Base-by-base conservation (phyloP, 2,888 invertebrate species). In the Merodon equestris region DNA sequence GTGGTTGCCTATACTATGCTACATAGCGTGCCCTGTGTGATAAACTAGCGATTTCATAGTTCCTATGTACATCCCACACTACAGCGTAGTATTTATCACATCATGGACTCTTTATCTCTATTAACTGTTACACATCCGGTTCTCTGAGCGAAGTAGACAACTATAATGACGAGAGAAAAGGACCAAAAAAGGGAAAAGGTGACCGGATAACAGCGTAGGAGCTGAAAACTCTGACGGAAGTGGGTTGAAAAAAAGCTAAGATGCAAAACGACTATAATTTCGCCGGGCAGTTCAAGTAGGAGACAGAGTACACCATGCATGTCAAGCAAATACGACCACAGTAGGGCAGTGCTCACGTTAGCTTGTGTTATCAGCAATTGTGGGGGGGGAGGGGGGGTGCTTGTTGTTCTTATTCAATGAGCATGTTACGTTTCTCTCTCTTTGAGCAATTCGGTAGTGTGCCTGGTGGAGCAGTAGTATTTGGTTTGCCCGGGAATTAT, bases 91-190 rank as follows among this genome's bases (percentile, higher is more conserved):
- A 57, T 67, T 77, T 72, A 77, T 77, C 72, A 53, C 61, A 72
- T 72, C 54, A 10, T 40, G 47, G 18, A 67, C 61, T 51, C 57
- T 61, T 72, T 77, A 73, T 77, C 77, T 77, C 27, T 27, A 63
- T 77, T 61, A 63, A 68, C 72, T 72, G 77, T 53, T 77, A 40
- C 67, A 72, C 77, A 77, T 77, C 77, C 77, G 77, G 56, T 72
- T 77, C 77, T 67, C 48, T 60, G 50, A 38, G 47, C 15, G 7
- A 27, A 27, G 7, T 4, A 27, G 7, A 27, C 27, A 27, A 27
- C 27, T 4, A 27, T 7, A 27, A 27, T 7, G 27, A 7, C 27
- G 27, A 27, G 27, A 27, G 27, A 7, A 27, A 27, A 27, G 27
- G 2, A 2, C 2, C 7, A 27, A 27, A 27, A 27, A 27, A 27